Base-by-base conservation (phyloP, 2,888 invertebrate genomes). In the Polydrusus cervinus region DNA sequence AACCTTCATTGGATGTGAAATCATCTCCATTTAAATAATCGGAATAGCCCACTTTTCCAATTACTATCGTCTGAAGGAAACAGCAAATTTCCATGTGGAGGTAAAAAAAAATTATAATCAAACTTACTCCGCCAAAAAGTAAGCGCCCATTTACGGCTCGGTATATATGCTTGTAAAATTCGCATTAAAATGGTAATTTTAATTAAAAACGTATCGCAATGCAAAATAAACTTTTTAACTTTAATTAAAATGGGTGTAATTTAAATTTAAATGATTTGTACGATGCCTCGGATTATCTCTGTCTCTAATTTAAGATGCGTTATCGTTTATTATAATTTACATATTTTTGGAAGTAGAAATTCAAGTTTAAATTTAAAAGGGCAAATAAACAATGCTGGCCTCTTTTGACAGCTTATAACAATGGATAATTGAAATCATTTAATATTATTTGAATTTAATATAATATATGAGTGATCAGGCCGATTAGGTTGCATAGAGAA, bases 181-280 rank as follows among this genome's bases (percentile, higher is more conserved):
- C 69, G 40, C 62, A 76, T 76, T 76, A 68, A 76, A 76, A 76
- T 76, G 76, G 67, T 76, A 76, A 76, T 73, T 76, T 76, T 73
- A 76, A 76, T 76, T 76, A 76, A 76, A 76, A 73, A 73, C 72
- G 68, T 61, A 76, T 76, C 76, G 68, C 67, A 61, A 64, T 68
- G 65, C 62, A 70, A 70, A 74, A 64, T 74, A 70, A 74, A 74
- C 70, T 74, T 74, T 74, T 74, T 65, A 70, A 74, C 69, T 74
- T 74, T 70, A 70, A 74, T 70, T 70, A 74, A 74, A 74, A 74
- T 64, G 16, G 64, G 51, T 62, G 68, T 74, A 69, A 69, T 74
- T 74, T 69, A 62, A 69, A 74, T 68, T 74, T 68, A 62, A 71
- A 68, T 74, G 43, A 64, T 64, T 64, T 49, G 47, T 14, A 64